Evolutionary conservation across 2,113 vertebrate species (phyloP).

Genomic region (Oenanthe melanoleuca): DNA sequence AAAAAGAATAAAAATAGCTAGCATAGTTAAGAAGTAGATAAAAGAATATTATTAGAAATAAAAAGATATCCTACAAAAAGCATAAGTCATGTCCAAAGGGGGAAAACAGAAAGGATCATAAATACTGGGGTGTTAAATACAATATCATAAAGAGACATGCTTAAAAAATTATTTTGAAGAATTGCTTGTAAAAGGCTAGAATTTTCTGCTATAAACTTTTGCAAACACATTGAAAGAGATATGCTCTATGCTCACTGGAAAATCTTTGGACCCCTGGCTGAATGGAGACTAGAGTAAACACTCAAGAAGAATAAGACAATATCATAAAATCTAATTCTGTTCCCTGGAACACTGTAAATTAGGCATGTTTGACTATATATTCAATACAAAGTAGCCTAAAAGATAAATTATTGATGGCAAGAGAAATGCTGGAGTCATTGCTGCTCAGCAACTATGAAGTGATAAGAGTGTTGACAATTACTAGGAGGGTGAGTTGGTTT

Average conservation of each 20-base stretch:
- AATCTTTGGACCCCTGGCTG: not conserved
- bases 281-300: not conserved
- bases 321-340: not conserved
- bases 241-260: not conserved
- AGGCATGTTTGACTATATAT: not conserved
- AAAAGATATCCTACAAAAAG: constrained; percentile 5
- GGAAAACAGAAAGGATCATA: not conserved
- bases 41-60: constrained; percentile 26
- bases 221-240: not conserved
- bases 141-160: not conserved
- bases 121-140: not conserved
- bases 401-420: not conserved
- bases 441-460: not conserved
- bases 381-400: not conserved
- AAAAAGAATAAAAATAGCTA: constrained; percentile 35
- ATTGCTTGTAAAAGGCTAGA: not conserved
- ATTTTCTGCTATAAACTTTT: not conserved
- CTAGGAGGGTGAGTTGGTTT: not conserved
- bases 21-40: constrained; percentile 11
- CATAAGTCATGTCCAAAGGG: not conserved
- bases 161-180: not conserved
- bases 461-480: not conserved
- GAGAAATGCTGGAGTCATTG: not conserved
- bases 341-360: not conserved
- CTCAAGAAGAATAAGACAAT: not conserved